Base-by-base conservation (phyloP, 1,140 invertebrate species). In the Dreissena rostriformis region DNA sequence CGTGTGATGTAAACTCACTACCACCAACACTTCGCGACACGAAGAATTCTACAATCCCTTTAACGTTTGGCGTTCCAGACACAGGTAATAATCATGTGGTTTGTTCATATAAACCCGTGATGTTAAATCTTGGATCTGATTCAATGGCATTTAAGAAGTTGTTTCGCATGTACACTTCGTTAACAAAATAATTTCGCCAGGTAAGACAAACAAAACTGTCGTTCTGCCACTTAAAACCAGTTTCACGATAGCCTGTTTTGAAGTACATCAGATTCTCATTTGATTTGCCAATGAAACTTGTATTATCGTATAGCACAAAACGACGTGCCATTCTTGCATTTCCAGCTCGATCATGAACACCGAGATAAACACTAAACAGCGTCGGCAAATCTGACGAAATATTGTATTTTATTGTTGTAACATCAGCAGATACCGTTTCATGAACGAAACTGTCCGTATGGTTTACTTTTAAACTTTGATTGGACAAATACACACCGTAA, bases 91-190 rank as follows among this genome's bases (percentile, higher is more conserved):
- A 6, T 6, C 89, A 88, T 22, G 66, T 74, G 24, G 52, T 75
- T 67, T 89, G 86, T 71, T 90, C 88, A 65, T 89, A 89, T n/a
- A 80, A 39, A 0, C 84, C 74, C 1, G 5, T 53, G 49, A 89
- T 83, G n/a, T 75, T 65, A 26, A 39, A 65, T 61, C 76, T 63
- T 2, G 66, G 22, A 39, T 81, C 86, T 11, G 72, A 57, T 53
- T 80, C 53, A 68, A 87, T 85, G 10, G 73, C 70, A 6, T 63
- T 65, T 0, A 89, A 61, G 1, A 80, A 67, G 24, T 86, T 81
- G 29, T 80, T 80, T 24, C 12, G 55, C 55, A 57, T 61, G 55
- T 80, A 61, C 24, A 61, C 70, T 22, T 19, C 24, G 55, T 80
- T 80, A 19, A 61, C 55, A 63, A 72, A 80, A 26, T 72, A 49